Base-by-base conservation (phyloP, 2,113 vertebrate species). In the Columbina picui region DNA sequence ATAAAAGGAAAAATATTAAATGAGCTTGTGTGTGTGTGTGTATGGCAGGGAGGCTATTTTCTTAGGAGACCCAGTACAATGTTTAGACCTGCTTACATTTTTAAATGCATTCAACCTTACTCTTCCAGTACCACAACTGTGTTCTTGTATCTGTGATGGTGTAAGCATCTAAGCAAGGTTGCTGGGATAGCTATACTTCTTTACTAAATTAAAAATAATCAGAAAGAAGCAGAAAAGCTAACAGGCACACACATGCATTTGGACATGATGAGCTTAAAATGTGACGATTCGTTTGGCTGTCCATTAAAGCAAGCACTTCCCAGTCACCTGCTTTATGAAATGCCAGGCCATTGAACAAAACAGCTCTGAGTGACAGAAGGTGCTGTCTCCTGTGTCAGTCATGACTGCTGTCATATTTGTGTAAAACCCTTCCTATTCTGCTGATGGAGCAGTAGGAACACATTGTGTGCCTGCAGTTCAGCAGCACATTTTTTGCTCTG, bases 341-440 rank as follows among this genome's bases (percentile, higher is more conserved):
- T 32, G 10, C 27, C 1, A 8, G 27, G 17, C 12, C 11, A 8
- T 70, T 87, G 74, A 41, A 50, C 12, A 32, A 12, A 12, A 10
- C 1, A 39, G 18, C 9, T 59, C 6, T 18, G 34, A 17, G 9
- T 27, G 30, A 14, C 9, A 84, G 36, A 18, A 68, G 14, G 17
- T 55, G 21, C 14, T 1, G 0, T 38, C 34, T 85, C 61, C 21
- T 1, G 0, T 9, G 26, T 9, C 18, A 21, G 20, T 19, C 0
- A 1, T 0, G 1, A 17, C 16, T 18, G 22, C 39, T 69, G 20
- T 23, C 22, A 22, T 60, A 10, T 12, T 82, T 41, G 19, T 12
- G 4, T 57, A 34, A 61, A 83, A 53, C 14, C 17, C 27, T 79
- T 38, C 6, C 2, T 32, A 1, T 23, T 76, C 43, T 50, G 7